Conservation (phyloP, 2,113 vertebrate genomes). For the Saiga tatarica region DNA sequence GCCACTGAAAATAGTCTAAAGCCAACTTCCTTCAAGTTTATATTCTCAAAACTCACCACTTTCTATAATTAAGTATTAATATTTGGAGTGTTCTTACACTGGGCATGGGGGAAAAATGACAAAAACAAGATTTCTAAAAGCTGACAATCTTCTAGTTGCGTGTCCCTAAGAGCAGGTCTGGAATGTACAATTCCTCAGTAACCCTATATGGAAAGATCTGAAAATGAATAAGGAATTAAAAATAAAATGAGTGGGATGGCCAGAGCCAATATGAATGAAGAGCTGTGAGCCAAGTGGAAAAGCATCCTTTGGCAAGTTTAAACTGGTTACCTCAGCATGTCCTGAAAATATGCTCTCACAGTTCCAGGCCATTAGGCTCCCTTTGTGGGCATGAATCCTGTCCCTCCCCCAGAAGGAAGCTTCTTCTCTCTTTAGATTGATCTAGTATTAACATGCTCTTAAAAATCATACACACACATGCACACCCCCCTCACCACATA, state of each 20-base stretch:
- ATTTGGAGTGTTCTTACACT: not conserved
- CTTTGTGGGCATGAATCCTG: not conserved
- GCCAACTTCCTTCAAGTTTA: not conserved
- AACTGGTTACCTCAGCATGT: conserved; percentile 49
- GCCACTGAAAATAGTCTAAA: not conserved
- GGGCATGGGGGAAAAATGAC: not conserved
- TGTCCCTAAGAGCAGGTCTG: not conserved
- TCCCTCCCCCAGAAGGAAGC: not conserved
- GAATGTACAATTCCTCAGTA: not conserved
- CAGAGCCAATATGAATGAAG: conserved; percentile 53
- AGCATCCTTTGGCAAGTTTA: conserved; percentile 61
- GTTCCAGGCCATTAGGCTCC: not conserved
- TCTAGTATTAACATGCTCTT: not conserved
- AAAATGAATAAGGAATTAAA: conserved; percentile 51
- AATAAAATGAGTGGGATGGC: conserved; percentile 41
- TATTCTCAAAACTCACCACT: not conserved
- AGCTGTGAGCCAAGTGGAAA: conserved; percentile 64
- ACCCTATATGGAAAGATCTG: conserved; percentile 28
- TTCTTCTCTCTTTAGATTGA: not conserved
- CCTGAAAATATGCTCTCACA: not conserved
- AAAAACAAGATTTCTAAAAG: conserved; percentile 32
- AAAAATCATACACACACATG: not conserved
- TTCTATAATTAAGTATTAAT: not conserved
- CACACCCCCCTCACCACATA: not conserved
- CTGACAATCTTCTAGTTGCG: not conserved